A percentile compares a stretch with the other conserved stretches of the same genome.
These are phyloP conservation scores for Neolamprologus tretocephalus DNA, from an alignment of 2,113 vertebrate species.

Conservation along the genomic window DNA sequence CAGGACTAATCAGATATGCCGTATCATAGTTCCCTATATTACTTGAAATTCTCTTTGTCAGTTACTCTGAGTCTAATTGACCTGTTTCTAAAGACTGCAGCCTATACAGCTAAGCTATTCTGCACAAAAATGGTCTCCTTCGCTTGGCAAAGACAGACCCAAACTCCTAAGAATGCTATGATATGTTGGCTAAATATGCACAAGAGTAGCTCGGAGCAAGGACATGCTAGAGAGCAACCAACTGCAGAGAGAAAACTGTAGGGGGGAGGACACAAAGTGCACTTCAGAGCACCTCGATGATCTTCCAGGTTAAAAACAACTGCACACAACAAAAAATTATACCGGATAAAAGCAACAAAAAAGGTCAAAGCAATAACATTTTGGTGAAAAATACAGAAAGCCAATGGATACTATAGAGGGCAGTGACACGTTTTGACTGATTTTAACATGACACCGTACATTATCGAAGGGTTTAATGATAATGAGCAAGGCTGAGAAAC, in stretches of 20 bases:
- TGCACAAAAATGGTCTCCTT: not conserved
- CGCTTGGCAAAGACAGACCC: not conserved
- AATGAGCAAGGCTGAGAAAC: constrained; percentile 9
- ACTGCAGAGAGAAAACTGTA: not conserved
- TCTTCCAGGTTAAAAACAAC: not conserved
- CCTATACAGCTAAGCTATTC: not conserved
- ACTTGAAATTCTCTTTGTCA: not conserved
- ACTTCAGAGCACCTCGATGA: not conserved
- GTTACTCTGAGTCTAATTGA: not conserved
- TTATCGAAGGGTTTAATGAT: not conserved
- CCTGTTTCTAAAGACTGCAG: not conserved
- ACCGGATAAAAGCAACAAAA: not conserved
- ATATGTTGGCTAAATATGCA: not conserved
- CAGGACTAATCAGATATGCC: not conserved
- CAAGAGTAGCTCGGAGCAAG: not conserved
- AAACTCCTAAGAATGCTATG: not conserved
- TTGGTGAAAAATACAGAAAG: not conserved
- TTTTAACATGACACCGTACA: not conserved
- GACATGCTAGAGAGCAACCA: not conserved
- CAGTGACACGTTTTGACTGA: not conserved
- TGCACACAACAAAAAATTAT: not conserved
- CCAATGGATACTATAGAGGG: not conserved
- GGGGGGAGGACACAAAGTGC: not conserved
- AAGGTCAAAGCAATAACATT: not conserved
- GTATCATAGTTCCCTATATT: not conserved